Base-by-base conservation (phyloP, 2,113 vertebrate species). In the Pelecanus crispus region DNA sequence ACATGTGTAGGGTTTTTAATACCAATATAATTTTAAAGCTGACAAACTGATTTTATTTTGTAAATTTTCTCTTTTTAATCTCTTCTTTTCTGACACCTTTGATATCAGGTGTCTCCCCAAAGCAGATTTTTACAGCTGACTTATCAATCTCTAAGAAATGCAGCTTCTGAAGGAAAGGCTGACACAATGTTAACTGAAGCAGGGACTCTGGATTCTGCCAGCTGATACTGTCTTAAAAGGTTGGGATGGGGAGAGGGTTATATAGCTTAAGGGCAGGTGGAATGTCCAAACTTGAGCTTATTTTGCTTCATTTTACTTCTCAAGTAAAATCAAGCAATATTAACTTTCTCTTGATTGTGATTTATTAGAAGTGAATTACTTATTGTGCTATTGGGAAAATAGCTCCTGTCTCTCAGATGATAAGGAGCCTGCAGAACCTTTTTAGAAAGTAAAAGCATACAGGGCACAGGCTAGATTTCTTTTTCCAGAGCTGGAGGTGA, bases 401-500 rank as follows among this genome's bases (percentile, higher is more conserved):
- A 44, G 7, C n/a, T 94, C 32, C 63, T 78, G 56, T 83, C 80
- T 88, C 56, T 66, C 73, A 62, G 90, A n/a, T 80, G 88, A 90
- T 52, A 80, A 83, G 78, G 73, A 95, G 65, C 58, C 61, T 77
- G 66, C 80, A 91, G 66, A 93, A 85, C 34, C 66, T 52, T 92
- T 85, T 80, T 62, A 73, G 80, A 82, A 91, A 80, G 80, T 42
- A 75, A 67, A 95, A 85, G 38, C n/a, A 45, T 44, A 18, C 44
- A 25, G 74, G 36, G 59, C 38, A 31, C 31, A 90, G 65, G 74
- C 72, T 36, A 32, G 15, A 67, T 86, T 75, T 78, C 91, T 63
- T 75, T 79, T 84, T 80, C 19, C 63, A 83, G 88, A 5, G 88
- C 92, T 97, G 83, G 94, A 97, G 95, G 86, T 97, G 95, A 95